Conservation (phyloP, 92 coral and sea anemone genomes). For the Galaxea fascicularis region DNA sequence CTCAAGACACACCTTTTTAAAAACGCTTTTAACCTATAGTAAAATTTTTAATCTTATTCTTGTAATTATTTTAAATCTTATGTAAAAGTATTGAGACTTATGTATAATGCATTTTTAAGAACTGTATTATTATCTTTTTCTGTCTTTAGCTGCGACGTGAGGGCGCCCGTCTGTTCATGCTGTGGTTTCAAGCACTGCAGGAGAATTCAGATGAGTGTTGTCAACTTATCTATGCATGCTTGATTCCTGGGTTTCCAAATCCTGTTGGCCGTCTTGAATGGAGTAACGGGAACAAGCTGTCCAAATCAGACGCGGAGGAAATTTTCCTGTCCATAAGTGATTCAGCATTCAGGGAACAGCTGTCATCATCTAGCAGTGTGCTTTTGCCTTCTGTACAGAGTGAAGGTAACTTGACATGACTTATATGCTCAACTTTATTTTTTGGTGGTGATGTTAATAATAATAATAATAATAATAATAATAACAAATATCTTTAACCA, state of each 20-base stretch:
- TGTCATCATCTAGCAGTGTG: conserved; percentile 64
- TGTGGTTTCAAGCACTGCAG: conserved; percentile 94
- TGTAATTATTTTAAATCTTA: too few relatives aligned
- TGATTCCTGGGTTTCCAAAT: conserved; percentile 97
- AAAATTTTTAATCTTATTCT: too few relatives aligned
- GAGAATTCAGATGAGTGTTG: conserved; percentile 84
- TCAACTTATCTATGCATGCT: conserved; percentile 87
- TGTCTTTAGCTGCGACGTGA: conserved; percentile 80
- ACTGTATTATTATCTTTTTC: not conserved
- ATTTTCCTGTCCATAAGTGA: conserved; percentile 78
- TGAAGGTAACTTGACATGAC: conserved; percentile 78
- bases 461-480: too few relatives aligned
- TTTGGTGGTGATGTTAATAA: too few relatives aligned
- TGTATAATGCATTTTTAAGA: too few relatives aligned
- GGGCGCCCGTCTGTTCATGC: conserved; percentile 90
- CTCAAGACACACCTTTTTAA: too few relatives aligned
- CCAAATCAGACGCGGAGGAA: conserved; percentile 79
- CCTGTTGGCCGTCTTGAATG: conserved; percentile 80
- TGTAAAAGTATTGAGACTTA: too few relatives aligned
- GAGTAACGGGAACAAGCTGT: conserved; percentile 62
- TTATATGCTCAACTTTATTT: too few relatives aligned
- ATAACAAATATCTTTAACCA: too few relatives aligned
- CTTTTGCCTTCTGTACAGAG: conserved; percentile 72
- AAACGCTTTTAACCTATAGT: too few relatives aligned
- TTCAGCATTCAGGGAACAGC: conserved; percentile 67